phyloP scores from a whole-genome alignment of 2,113 vertebrate species.

The Elephas maximus region DNA sequence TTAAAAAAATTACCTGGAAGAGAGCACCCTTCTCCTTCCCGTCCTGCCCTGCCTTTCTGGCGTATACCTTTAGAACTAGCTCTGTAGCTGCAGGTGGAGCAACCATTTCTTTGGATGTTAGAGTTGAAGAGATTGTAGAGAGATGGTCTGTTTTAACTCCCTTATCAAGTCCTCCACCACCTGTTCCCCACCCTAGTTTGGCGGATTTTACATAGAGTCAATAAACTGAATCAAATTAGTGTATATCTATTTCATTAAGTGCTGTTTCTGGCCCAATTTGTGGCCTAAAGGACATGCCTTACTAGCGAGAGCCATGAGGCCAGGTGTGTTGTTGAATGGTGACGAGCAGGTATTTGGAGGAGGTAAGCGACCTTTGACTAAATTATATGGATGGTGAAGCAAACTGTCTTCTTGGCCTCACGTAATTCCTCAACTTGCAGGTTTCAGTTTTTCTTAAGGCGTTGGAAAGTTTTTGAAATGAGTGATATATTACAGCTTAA shows the following conservation, averaged over 20 bases:
- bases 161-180: neutral
- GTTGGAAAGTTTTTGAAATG: conserved; percentile 30
- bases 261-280: neutral
- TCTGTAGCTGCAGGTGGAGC: neutral
- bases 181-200: neutral
- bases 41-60: neutral
- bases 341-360: conserved; percentile 36
- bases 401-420: neutral
- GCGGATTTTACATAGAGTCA: neutral
- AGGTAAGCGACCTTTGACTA: conserved; percentile 5
- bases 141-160: neutral
- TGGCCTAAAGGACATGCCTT: conserved; percentile 15
- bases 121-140: neutral
- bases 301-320: conserved; percentile 4
- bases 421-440: conserved; percentile 35
- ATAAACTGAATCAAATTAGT: conserved; percentile 18
- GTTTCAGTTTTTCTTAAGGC: conserved; percentile 28
- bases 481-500: neutral
- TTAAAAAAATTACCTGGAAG: neutral
- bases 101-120: neutral
- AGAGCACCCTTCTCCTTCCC: neutral
- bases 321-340: conserved; percentile 40
- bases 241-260: neutral
- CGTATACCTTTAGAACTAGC: neutral
- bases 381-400: conserved; percentile 8